Evolutionary conservation across 2,888 invertebrate species (phyloP), one percentile per base, ranked within the genome.

Genomic region (Spatulosminthurus flaviceps): DNA sequence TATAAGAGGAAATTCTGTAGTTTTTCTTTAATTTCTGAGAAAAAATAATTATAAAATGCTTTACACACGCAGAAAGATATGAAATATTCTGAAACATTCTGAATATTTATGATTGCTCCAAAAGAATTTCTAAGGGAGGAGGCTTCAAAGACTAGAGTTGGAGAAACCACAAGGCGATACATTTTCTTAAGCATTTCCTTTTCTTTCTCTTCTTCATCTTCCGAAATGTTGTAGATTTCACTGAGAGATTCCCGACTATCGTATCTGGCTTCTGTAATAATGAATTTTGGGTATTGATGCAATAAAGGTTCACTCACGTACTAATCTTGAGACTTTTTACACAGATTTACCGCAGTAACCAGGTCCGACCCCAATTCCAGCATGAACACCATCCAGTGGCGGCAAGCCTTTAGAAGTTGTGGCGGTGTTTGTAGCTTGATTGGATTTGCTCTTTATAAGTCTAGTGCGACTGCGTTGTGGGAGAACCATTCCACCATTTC

Each of bases 321-420:
- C 41, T 9, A 9, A 41, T 41, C 13, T 41, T 7, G 51, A 51
- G 51, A n/a, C 16, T 51, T 51, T 16, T 51, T n/a, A n/a, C n/a
- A n/a, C n/a, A 34, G 34, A 5, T 1, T 71, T 71, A 75, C 75
- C 19, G 1, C n/a, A 34, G n/a, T 22, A 64, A 5, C 22, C 22
- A 16, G 13, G 64, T 0, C 64, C 61, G 21, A 75, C 28, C 0
- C 64, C 75, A 2, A 64, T 16, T 11, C 75, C 75, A 64, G 61
- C 75, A 29, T 75, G 75, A 2, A 75, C 41, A 24, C 61, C 75
- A 61, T 75, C 75, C 24, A 75, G 22, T 11, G 75, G 75, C 7
- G 75, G 75, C 13, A 64, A 41, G 0, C 75, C 75, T 21, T 19
- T 41, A 7, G 66, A 22, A 21, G 70, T 75, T 11, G 75, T 75